These are phyloP conservation scores for Ptilorrhoa leucosticta DNA, from an alignment of 2,113 vertebrate species.

Conservation along the genomic window DNA sequence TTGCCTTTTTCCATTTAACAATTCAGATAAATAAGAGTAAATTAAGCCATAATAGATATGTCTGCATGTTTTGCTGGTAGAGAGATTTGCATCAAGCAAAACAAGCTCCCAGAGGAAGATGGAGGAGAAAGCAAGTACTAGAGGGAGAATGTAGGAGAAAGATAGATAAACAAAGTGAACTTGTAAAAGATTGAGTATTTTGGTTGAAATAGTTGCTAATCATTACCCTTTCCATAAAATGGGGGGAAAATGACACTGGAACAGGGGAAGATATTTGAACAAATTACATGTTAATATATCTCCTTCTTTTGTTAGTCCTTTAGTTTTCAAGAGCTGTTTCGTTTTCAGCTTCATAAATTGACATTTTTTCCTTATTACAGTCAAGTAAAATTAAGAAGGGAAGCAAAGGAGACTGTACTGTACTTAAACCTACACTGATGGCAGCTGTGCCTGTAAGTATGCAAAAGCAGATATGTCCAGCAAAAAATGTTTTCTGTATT, in stretches of 20 bases:
- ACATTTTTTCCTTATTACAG: constrained; percentile 51
- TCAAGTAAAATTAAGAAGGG: constrained; percentile 86
- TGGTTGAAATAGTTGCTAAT: neutral
- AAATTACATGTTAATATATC: neutral
- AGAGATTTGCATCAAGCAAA: neutral
- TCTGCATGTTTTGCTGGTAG: neutral
- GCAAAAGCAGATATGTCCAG: neutral
- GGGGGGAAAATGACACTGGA: neutral
- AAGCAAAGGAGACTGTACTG: constrained; percentile 81
- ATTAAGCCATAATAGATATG: neutral
- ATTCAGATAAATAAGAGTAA: neutral
- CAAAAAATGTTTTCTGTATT: neutral
- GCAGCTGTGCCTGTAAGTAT: constrained; percentile 83
- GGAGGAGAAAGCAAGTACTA: neutral
- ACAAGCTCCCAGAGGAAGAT: neutral
- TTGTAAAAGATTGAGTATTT: neutral
- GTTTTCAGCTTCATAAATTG: neutral
- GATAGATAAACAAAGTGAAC: neutral
- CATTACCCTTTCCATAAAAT: neutral
- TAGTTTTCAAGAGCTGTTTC: neutral
- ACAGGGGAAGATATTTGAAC: neutral
- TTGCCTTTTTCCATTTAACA: neutral
- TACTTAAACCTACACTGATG: constrained; percentile 80
- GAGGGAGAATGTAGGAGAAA: neutral
- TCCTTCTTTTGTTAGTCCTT: neutral